phyloP scores from a whole-genome alignment of 2,797 vertebrate genomes.

The Sebastes nivosus region DNA sequence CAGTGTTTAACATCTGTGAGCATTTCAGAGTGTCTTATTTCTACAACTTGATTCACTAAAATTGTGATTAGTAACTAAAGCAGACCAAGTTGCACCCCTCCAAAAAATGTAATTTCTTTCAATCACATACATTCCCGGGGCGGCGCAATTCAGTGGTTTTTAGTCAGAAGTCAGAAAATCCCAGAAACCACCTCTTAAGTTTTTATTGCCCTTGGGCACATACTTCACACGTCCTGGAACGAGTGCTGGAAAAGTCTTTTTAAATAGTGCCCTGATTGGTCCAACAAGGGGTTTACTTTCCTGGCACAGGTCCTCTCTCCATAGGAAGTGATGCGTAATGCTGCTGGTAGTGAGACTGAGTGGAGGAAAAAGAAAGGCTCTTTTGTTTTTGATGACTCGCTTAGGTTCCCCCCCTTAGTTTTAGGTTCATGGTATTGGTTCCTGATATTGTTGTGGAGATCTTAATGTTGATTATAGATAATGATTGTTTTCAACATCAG shows the following conservation, averaged over 20 bases:
- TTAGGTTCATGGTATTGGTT: not conserved
- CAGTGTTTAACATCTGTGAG: not conserved
- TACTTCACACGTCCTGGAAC: conserved; percentile 75
- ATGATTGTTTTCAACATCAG: not conserved
- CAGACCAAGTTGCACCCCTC: not conserved
- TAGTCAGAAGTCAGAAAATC: conserved; percentile 46
- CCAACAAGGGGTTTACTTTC: conserved; percentile 66
- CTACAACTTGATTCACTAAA: not conserved
- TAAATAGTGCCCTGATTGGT: conserved; percentile 58
- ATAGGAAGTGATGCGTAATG: conserved; percentile 72
- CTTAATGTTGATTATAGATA: not conserved
- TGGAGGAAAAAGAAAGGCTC: conserved; percentile 56
- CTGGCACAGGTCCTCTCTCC: conserved; percentile 63
- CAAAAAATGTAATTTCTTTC: not conserved
- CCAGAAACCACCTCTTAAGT: conserved; percentile 58
- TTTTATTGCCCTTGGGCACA: conserved; percentile 64
- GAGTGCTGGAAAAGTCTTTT: conserved; percentile 71
- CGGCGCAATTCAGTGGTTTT: conserved; percentile 10
- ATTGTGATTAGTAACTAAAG: not conserved
- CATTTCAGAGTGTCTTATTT: not conserved
- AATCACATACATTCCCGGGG: not conserved
- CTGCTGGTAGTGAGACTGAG: conserved; percentile 42
- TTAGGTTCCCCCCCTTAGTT: conserved; percentile 1
- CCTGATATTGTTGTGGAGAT: not conserved
- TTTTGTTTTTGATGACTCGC: conserved; percentile 57